phyloP scores from a whole-genome alignment of 2,888 invertebrate genomes.

The Amphipoea oculea region DNA sequence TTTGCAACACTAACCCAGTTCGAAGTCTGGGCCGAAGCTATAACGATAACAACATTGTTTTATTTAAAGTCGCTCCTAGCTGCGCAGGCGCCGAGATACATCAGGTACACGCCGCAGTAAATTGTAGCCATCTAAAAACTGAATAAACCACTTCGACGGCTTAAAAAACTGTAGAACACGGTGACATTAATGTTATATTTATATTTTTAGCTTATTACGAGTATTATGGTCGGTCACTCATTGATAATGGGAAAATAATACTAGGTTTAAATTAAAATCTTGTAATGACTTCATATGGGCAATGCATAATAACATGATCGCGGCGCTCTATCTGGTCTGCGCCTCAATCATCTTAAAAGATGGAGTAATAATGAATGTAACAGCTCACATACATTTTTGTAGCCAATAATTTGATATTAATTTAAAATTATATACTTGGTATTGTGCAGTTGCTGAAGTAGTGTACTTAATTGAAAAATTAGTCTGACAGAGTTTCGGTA shows the following conservation, averaged over 20 bases:
- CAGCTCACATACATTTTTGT: constrained; percentile 16
- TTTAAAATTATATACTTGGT: constrained; percentile 32
- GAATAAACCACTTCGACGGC: constrained; percentile 54
- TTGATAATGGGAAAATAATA: constrained; percentile 78
- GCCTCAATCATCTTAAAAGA: constrained; percentile 57
- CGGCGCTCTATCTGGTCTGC: constrained; percentile 55
- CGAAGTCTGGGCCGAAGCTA: constrained; percentile 43
- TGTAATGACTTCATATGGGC: constrained; percentile 73
- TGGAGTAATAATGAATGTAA: constrained; percentile 51
- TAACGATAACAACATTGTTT: constrained; percentile 65
- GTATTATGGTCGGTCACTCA: constrained; percentile 59
- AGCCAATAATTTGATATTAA: constrained; percentile 16
- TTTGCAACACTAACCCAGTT: constrained; percentile 64
- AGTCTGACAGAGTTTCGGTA: not conserved
- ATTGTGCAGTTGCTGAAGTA: constrained; percentile 9
- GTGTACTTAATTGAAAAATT: constrained; percentile 39
- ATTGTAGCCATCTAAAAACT: constrained; percentile 59
- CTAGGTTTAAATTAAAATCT: constrained; percentile 72
- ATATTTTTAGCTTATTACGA: constrained; percentile 66
- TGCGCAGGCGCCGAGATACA: constrained; percentile 44
- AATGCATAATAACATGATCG: constrained; percentile 67
- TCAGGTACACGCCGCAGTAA: constrained; percentile 40
- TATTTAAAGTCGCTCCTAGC: constrained; percentile 54
- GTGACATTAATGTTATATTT: constrained; percentile 67
- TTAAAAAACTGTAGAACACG: constrained; percentile 57